Evolutionary conservation across 2,888 invertebrate genomes (phyloP).

Genomic region (Diarsia rubi): DNA sequence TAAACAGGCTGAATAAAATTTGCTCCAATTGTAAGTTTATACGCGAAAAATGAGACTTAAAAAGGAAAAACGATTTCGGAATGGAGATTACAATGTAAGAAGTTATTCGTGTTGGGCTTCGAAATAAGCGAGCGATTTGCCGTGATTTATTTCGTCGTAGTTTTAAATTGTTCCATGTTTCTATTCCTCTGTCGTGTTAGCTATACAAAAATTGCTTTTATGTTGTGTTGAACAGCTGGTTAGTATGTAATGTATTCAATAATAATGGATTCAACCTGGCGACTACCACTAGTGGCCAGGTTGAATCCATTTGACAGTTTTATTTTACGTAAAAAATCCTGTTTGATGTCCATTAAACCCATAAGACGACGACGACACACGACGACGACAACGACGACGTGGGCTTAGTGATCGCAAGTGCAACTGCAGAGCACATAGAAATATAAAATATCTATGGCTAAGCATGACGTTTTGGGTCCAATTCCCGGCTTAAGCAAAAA

Average conservation of each 20-base stretch:
- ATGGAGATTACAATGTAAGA: slow-evolving; percentile 67
- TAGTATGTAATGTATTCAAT: too few relatives aligned
- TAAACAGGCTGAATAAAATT: slow-evolving; percentile 56
- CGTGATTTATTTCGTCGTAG: slow-evolving; percentile 16
- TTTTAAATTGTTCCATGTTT: background rate
- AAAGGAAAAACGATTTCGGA: slow-evolving; percentile 68
- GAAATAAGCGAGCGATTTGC: slow-evolving; percentile 13
- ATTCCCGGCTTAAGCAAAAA: too few relatives aligned
- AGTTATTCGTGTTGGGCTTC: slow-evolving; percentile 54
- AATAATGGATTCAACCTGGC: too few relatives aligned
- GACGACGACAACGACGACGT: too few relatives aligned
- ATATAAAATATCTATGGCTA: too few relatives aligned
- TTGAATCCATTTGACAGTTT: background rate
- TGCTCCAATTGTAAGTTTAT: slow-evolving; percentile 60
- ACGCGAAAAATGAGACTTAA: slow-evolving; percentile 61
- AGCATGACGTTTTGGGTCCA: too few relatives aligned
- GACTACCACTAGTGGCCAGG: background rate
- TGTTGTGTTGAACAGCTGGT: background rate
- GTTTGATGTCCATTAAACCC: too few relatives aligned
- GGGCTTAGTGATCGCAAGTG: too few relatives aligned
- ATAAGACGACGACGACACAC: too few relatives aligned
- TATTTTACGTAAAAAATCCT: background rate
- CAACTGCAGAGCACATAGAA: too few relatives aligned
- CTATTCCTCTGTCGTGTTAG: background rate
- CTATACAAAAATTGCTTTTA: too few relatives aligned